Conservation (phyloP, 2,113 vertebrate genomes). For the Euleptes europaea region DNA sequence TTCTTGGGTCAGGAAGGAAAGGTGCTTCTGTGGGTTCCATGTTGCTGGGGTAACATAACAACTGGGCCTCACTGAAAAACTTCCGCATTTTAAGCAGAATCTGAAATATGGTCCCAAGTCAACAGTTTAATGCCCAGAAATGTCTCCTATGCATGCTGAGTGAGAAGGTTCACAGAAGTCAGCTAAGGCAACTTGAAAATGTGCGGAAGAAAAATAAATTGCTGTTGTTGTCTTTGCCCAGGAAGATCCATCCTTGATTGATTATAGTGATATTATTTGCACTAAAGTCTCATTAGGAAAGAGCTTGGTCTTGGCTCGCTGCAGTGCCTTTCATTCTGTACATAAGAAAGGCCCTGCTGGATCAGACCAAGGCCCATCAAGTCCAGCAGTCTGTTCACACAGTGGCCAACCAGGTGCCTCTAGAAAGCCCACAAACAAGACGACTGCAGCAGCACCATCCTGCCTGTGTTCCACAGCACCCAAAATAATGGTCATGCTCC, state of each 20-base stretch:
- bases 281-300: slow-evolving; percentile 33
- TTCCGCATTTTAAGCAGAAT: background rate
- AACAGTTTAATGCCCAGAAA: background rate
- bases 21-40: background rate
- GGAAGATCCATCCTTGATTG: background rate
- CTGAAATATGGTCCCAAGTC: background rate
- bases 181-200: background rate
- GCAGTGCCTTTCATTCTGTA: slow-evolving; percentile 45
- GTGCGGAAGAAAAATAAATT: background rate
- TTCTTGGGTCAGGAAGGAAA: background rate
- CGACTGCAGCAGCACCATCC: too few relatives aligned
- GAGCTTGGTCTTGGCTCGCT: slow-evolving; percentile 43
- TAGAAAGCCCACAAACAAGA: too few relatives aligned
- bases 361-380: too few relatives aligned
- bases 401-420: too few relatives aligned
- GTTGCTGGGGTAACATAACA: background rate
- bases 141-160: too few relatives aligned
- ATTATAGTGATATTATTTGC: slow-evolving; percentile 42
- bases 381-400: too few relatives aligned
- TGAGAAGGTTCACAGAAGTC: background rate
- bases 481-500: too few relatives aligned
- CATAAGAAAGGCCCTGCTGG: too few relatives aligned
- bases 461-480: too few relatives aligned
- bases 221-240: background rate
- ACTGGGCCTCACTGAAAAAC: background rate